Base-by-base conservation (phyloP, 1,140 invertebrate genomes). In the Luehdorfia chinensis region DNA sequence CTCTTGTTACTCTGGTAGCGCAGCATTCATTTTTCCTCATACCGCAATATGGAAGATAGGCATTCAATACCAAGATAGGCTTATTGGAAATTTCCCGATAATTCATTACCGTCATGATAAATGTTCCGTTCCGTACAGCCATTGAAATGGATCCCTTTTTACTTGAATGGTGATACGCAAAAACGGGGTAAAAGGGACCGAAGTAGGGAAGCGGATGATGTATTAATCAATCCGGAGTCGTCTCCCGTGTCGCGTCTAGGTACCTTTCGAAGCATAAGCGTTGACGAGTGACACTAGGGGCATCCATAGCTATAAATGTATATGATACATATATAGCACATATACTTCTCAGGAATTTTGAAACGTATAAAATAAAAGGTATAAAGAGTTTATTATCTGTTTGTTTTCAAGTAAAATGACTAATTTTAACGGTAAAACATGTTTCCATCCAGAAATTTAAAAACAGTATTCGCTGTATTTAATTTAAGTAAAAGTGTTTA, bases 101-200 rank as follows among this genome's bases (percentile, higher is more conserved):
- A 84, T 84, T 84, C 80, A 84, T 84, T 83, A 81, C 70, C 60
- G 61, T 39, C 71, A 70, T 84, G 80, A 84, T 84, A 80, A 84
- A 84, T 83, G 80, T 75, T 70, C 68, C 59, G 62, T 60, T 65
- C 61, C 61, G 51, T 55, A 58, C 55, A 57, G 55, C 77, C 68
- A 84, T 83, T 84, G 65, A 81, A 79, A 75, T 13, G 57, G 66
- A 47, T 66, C 73, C 80, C 80, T 81, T 84, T 84, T 81, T 75
- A 76, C 79, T 75, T 73, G 61, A 57, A 77, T 72, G 66, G 77
- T 84, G 77, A 84, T 81, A 81, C 72, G 75, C 79, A 76, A 78
- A 77, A 84, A 79, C 63, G 77, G 73, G 77, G 76, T 72, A 73
- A 74, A 74, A 71, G 65, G 72, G 65, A 48, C 55, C 51, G 51